phyloP scores from a whole-genome alignment of 2,113 vertebrate genomes.

The Lagenorhynchus albirostris region DNA sequence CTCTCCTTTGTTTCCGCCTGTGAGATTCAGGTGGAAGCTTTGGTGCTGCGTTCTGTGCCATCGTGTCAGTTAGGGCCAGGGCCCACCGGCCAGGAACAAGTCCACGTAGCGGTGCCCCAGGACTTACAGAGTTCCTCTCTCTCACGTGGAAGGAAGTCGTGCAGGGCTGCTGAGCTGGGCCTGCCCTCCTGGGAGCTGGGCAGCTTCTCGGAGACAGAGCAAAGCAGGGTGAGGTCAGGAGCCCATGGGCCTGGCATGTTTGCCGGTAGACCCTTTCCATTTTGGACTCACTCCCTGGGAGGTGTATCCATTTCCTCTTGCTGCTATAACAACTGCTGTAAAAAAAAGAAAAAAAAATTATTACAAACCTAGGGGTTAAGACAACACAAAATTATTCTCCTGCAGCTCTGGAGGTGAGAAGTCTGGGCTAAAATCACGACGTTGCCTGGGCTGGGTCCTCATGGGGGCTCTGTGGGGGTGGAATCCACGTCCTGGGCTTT shows the following conservation, averaged over 20 bases:
- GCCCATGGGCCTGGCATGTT: not conserved
- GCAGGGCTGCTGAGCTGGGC: not conserved
- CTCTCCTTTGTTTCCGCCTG: too few species aligned
- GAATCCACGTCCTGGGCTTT: rapidly evolving
- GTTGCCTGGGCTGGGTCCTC: not conserved
- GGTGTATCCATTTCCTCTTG: too few species aligned
- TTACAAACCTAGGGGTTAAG: not conserved
- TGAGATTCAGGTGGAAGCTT: not conserved
- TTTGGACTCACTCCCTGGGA: rapidly evolving
- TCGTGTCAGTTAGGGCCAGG: not conserved
- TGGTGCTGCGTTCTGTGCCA: not conserved
- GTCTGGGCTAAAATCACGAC: too few species aligned
- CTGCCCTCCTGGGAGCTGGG: not conserved
- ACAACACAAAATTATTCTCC: not conserved
- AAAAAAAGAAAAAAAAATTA: not conserved
- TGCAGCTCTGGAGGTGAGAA: not conserved
- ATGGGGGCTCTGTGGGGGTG: not conserved
- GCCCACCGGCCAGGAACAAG: not conserved
- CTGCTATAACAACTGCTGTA: not conserved
- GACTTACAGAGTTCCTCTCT: too few species aligned
- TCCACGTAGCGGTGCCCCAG: rapidly evolving
- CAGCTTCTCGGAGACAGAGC: rapidly evolving
- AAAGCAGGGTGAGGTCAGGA: not conserved
- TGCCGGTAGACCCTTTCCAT: rapidly evolving
- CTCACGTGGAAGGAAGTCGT: rapidly evolving